These are phyloP conservation scores for Rhynchotus rufescens DNA, from an alignment of 2,797 vertebrate genomes.

Conservation along the genomic window DNA sequence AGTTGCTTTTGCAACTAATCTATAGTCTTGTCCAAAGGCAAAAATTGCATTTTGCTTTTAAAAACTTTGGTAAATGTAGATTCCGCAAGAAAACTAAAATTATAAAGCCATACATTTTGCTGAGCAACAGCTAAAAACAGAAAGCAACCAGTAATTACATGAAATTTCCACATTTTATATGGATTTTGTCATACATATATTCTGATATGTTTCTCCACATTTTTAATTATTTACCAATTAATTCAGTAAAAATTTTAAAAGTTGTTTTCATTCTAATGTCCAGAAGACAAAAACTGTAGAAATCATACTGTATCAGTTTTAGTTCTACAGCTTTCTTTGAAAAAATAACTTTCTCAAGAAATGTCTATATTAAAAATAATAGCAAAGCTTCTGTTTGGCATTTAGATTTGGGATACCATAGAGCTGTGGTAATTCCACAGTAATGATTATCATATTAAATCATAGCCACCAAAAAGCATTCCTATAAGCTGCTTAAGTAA, in stretches of 20 bases:
- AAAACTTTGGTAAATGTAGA: background rate
- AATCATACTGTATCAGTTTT: background rate
- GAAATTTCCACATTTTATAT: background rate
- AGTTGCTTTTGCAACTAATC: background rate
- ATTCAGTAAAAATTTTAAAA: background rate
- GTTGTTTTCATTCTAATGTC: background rate
- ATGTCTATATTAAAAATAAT: slow-evolving; percentile 12
- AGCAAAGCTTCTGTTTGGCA: slow-evolving; percentile 5
- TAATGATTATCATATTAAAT: slow-evolving; percentile 23
- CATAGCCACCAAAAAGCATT: background rate
- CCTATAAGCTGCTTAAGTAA: background rate
- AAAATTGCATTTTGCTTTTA: background rate
- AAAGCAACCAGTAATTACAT: background rate
- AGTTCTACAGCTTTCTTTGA: background rate
- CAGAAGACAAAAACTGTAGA: background rate
- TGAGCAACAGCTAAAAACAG: background rate
- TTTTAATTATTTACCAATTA: background rate
- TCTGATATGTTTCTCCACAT: background rate
- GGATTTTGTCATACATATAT: background rate
- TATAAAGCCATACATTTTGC: background rate
- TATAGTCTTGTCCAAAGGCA: background rate
- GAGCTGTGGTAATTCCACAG: background rate
- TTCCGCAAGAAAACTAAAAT: background rate
- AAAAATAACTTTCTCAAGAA: background rate
- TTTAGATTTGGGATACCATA: background rate